Conservation (phyloP, 2,797 vertebrate genomes). For the Glossophaga mutica region DNA sequence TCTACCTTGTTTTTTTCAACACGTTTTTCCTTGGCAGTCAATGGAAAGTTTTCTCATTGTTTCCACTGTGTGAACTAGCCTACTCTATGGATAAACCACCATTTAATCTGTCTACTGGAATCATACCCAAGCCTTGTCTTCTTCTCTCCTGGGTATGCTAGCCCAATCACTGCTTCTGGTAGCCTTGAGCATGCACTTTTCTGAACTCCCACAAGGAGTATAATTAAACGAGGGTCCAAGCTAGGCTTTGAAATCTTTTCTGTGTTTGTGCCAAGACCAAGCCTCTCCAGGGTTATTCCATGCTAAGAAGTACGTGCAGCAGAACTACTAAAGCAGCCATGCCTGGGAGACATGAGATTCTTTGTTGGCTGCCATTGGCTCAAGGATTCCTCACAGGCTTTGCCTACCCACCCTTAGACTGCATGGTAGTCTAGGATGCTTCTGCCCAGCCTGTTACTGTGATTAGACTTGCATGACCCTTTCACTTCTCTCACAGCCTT, state of each 20-base stretch:
- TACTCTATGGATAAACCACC: no score
- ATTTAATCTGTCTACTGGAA: background rate
- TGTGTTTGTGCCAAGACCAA: background rate
- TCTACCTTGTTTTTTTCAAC: background rate
- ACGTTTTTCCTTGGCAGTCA: background rate
- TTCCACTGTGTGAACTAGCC: background rate
- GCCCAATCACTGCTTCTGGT: background rate
- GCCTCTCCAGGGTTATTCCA: background rate
- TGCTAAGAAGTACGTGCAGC: background rate
- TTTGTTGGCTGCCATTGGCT: background rate
- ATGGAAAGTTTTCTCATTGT: background rate
- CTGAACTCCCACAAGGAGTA: background rate
- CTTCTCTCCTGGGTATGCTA: background rate
- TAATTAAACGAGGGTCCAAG: background rate
- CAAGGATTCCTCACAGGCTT: background rate
- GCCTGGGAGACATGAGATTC: background rate
- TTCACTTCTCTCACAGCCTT: background rate
- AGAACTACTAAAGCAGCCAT: background rate
- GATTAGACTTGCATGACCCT: background rate
- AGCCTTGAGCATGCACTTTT: no score
- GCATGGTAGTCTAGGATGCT: fast-evolving
- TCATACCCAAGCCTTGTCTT: no score
- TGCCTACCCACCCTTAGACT: background rate
- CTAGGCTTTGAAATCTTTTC: background rate
- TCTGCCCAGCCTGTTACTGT: fast-evolving